Evolutionary conservation across 2,888 invertebrate genomes (phyloP), one percentile per base, ranked within the genome.

Genomic region (Ochropleura leucogaster): DNA sequence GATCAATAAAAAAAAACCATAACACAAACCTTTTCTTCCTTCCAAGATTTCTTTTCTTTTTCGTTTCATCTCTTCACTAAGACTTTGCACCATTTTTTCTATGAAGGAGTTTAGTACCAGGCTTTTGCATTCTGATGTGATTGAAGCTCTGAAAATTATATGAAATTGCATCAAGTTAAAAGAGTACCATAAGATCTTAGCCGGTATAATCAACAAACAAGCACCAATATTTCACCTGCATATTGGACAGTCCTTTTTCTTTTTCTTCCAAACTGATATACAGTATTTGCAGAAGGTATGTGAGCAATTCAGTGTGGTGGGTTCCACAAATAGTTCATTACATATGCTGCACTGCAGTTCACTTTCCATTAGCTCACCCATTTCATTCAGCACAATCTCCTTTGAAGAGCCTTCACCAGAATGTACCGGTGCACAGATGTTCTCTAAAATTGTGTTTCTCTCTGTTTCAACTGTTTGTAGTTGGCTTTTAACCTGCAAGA

Each of bases 281-380:
- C 98, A 98, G 86, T 97, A 96, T 78, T 97, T 96, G 90, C 98
- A 98, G 90, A 98, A 98, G 0, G 98, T 97, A 88, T 98, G 98
- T 0, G 97, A 97, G 91, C 98, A 98, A 90, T 97, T 97, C 18
- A 98, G 93, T 0, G 98, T 97, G 6, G 97, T 97, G 0, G 98
- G 97, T 90, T 97, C 95, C 0, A 98, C 96, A 90, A 98, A 98
- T 12, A 98, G 94, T 91, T 98, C 98, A 42, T 97, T 97, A 89
- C 98, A 98, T 72, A 98, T 97, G 80, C 97, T 97, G 91, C 98
- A 98, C 85, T 97, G 97, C 46, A 98, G 93, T 89, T 98, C 98
- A 85, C 97, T 97, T 87, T 98, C 97, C 96, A 98, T 96, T 20
- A 97, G 95, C 82, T 97, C 95, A 20, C 97, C 95, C 8, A 97